A percentile compares a stretch with the other conserved stretches of the same genome.
Evolutionary conservation across 2,113 vertebrate species (phyloP).

Genomic region (Spizaetus ornatus): DNA sequence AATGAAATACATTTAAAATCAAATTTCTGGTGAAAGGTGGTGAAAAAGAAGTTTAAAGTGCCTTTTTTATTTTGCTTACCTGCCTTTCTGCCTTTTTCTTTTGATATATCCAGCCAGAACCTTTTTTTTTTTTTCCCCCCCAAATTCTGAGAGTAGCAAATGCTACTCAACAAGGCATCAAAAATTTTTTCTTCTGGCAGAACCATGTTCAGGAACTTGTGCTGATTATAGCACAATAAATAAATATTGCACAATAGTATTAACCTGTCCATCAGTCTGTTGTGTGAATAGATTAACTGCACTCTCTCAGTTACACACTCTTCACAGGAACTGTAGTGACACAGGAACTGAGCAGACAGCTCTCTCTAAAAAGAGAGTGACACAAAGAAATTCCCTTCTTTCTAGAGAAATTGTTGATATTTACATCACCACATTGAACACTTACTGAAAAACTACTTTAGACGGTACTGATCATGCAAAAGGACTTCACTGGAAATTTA

Average conservation of each 20-base stretch:
- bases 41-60: not conserved
- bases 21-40: not conserved
- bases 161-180: not conserved
- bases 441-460: not conserved
- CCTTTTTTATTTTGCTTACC: not conserved
- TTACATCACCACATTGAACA: not conserved
- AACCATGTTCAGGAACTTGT: not conserved
- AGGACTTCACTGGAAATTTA: not conserved
- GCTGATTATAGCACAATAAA: not conserved
- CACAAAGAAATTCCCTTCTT: not conserved
- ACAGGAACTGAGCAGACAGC: not conserved
- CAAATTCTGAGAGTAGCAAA: not conserved
- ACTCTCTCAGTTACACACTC: not conserved
- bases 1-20: not conserved
- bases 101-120: not conserved
- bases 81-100: not conserved
- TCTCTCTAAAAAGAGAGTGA: not conserved
- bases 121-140: rapidly evolving
- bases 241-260: not conserved
- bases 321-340: not conserved
- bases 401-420: not conserved
- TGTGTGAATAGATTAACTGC: not conserved
- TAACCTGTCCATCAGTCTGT: not conserved
- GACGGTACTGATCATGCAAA: not conserved
- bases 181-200: not conserved